Percentiles rank a stretch among this genome's conserved stretches.
Conservation (phyloP, 2,888 invertebrate species). For the Callimorpha dominula region DNA sequence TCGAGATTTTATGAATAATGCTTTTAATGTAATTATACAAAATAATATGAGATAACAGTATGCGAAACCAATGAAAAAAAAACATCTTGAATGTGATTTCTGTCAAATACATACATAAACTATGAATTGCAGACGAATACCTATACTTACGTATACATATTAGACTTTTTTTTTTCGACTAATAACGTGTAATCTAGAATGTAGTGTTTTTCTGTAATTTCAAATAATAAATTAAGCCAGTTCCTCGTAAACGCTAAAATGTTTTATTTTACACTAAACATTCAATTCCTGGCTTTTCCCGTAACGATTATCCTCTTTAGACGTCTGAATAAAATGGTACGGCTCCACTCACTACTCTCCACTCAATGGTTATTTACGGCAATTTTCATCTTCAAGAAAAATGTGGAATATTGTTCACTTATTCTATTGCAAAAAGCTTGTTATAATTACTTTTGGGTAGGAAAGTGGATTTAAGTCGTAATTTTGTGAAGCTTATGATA, state of each 20-base stretch:
- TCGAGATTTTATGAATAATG: no score
- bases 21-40: no score
- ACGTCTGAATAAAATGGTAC: constrained; percentile 61
- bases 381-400: constrained; percentile 60
- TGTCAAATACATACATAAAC: no score
- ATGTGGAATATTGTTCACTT: constrained; percentile 37
- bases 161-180: no score
- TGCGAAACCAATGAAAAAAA: no score
- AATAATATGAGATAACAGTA: no score
- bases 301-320: constrained; percentile 65
- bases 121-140: no score
- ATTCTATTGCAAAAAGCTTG: constrained; percentile 14
- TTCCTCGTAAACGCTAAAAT: neutral
- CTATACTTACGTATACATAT: no score
- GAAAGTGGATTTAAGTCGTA: neutral
- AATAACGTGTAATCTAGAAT: no score
- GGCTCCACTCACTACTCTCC: constrained; percentile 53
- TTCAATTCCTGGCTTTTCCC: constrained; percentile 49
- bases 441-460: constrained; percentile 28
- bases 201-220: no score
- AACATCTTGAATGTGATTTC: no score
- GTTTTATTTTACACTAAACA: constrained; percentile 39
- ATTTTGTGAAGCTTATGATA: constrained; percentile 4
- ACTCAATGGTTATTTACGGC: constrained; percentile 68
- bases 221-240: no score